Evolutionary conservation across 1,140 invertebrate species (phyloP).

Genomic region (Doryteuthis pealeii): DNA sequence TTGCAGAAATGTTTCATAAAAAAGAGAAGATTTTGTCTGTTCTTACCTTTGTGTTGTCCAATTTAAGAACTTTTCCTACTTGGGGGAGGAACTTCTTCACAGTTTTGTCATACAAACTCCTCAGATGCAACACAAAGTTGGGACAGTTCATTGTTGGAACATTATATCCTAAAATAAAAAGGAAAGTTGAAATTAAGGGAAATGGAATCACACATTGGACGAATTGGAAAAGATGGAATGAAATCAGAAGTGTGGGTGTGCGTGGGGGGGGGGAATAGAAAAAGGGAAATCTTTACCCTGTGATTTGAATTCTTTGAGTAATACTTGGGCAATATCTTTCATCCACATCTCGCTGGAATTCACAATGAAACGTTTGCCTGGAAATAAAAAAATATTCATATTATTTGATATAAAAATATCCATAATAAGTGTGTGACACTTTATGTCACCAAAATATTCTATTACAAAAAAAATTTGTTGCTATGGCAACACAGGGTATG

Average conservation of each 20-base stretch:
- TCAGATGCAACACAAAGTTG: conserved; percentile 61
- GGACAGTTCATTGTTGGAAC: conserved; percentile 63
- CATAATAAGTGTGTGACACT: neutral
- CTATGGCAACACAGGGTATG: no score
- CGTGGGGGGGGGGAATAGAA: neutral
- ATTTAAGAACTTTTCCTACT: conserved; percentile 60
- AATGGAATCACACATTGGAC: neutral
- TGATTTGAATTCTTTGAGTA: conserved; percentile 61
- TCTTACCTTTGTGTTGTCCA: conserved; percentile 64
- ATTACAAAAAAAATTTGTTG: no score
- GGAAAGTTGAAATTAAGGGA: neutral
- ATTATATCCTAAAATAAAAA: conserved; percentile 57
- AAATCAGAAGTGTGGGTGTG: neutral
- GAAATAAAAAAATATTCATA: neutral
- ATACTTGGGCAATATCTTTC: conserved; percentile 59
- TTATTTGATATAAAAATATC: neutral
- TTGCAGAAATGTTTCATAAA: no score
- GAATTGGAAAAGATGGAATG: neutral
- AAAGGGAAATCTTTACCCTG: conserved; percentile 42
- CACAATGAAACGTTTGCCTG: conserved; percentile 47
- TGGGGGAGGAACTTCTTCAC: conserved; percentile 60
- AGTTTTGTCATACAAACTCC: conserved; percentile 61
- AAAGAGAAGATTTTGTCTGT: neutral
- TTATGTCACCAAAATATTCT: neutral
- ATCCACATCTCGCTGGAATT: conserved; percentile 58